phyloP scores from a whole-genome alignment of 1,140 invertebrate genomes.

The Aphelenchoides avenae region DNA sequence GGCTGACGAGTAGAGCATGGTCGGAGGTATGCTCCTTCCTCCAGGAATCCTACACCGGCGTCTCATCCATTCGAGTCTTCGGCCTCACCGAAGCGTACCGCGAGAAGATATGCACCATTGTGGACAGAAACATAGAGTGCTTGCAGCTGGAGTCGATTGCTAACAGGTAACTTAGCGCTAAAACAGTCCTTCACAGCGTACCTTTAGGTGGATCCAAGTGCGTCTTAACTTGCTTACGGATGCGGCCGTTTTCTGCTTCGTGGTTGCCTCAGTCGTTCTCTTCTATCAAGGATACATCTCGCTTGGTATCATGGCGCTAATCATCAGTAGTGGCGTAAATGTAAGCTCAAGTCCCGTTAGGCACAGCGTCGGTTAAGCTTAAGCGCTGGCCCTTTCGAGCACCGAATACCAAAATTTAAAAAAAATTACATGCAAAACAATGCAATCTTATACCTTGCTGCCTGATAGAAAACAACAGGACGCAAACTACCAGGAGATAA shows the following conservation, averaged over 20 bases:
- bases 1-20: slow-evolving; percentile 18
- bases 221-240: slow-evolving; percentile 21
- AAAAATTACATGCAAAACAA: not conserved
- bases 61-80: slow-evolving; percentile 34
- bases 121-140: slow-evolving; percentile 15
- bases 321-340: slow-evolving; percentile 20
- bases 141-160: slow-evolving; percentile 28
- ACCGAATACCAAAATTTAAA: not conserved
- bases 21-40: slow-evolving; percentile 29
- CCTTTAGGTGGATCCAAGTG: slow-evolving; percentile 31
- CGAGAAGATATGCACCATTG: slow-evolving; percentile 5
- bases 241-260: slow-evolving; percentile 13
- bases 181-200: too few species aligned
- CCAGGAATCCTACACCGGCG: slow-evolving; percentile 26
- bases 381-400: not conserved
- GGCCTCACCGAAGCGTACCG: slow-evolving; percentile 19
- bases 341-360: slow-evolving; percentile 1
- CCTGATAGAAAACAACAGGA: too few species aligned
- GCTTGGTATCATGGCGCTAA: slow-evolving; percentile 18
- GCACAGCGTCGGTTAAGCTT: slow-evolving; percentile 1
- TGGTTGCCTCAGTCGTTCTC: slow-evolving; percentile 18
- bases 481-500: too few species aligned
- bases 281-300: slow-evolving; percentile 14
- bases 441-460: too few species aligned
- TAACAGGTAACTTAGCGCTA: slow-evolving; percentile 16